Percentiles rank a stretch among this genome's conserved stretches.
These are phyloP conservation scores for Blomia tropicalis DNA, from an alignment of 2,888 invertebrate genomes.

Conservation along the genomic window DNA sequence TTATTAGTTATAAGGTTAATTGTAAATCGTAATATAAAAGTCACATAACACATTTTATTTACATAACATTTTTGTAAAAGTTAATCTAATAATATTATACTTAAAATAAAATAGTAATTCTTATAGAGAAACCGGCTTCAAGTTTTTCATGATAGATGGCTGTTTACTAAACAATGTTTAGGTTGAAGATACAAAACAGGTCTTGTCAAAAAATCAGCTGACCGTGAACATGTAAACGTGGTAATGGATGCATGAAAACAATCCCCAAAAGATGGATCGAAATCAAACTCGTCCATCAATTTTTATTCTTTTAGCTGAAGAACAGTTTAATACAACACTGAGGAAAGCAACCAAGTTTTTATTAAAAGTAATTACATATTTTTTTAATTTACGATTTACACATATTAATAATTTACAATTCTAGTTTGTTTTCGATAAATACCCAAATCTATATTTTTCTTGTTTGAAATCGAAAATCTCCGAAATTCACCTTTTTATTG, in stretches of 20 bases:
- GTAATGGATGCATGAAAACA: too few relatives aligned
- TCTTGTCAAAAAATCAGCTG: too few relatives aligned
- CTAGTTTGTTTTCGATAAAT: not conserved
- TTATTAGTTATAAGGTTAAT: too few relatives aligned
- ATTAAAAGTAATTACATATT: not conserved
- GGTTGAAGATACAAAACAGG: too few relatives aligned
- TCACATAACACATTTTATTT: not conserved
- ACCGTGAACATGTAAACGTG: too few relatives aligned
- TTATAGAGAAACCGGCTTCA: too few relatives aligned
- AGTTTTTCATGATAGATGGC: too few relatives aligned
- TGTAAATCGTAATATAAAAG: too few relatives aligned
- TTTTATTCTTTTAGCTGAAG: not conserved
- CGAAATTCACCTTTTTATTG: not conserved
- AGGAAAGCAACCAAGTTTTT: not conserved
- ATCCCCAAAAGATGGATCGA: too few relatives aligned
- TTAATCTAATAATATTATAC: not conserved
- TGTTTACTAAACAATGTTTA: too few relatives aligned
- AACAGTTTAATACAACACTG: not conserved
- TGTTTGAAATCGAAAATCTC: not conserved
- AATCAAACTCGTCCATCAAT: constrained; percentile 12
- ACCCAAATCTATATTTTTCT: not conserved
- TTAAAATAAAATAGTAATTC: too few relatives aligned
- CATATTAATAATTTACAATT: too few relatives aligned
- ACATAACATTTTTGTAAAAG: not conserved
- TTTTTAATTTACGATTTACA: not conserved